Evolutionary conservation across 1,140 invertebrate species (phyloP).

Genomic region (Drosophila nigromelanica): DNA sequence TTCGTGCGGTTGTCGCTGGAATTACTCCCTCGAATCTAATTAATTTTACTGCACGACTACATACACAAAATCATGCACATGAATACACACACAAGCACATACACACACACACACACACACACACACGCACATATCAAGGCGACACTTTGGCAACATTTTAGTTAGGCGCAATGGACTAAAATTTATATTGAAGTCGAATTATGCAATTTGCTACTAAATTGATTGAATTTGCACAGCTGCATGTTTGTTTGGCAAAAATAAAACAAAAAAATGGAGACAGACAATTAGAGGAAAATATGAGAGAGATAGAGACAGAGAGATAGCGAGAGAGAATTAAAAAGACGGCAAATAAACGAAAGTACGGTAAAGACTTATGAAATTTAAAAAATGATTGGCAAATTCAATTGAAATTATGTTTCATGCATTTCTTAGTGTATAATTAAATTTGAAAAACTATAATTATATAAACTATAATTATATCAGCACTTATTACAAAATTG

Average conservation of each 20-base stretch:
- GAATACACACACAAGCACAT: conserved; percentile 23
- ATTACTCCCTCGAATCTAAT: conserved; percentile 84
- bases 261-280: background rate
- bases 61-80: conserved; percentile 51
- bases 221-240: conserved; percentile 78
- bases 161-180: conserved; percentile 71
- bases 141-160: conserved; percentile 80
- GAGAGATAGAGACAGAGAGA: no score
- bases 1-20: conserved; percentile 83
- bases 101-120: conserved; percentile 3
- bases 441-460: no score
- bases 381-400: background rate
- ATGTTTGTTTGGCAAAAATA: conserved; percentile 23
- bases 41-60: conserved; percentile 84
- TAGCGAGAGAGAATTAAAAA: background rate
- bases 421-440: no score
- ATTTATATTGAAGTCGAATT: conserved; percentile 81
- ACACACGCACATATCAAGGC: conserved; percentile 38
- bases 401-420: background rate
- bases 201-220: conserved; percentile 83
- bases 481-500: no score
- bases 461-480: no score
- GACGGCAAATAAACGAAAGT: background rate
- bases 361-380: no score
- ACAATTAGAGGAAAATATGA: background rate